Conservation (phyloP, 2,113 vertebrate species). For the Lathamus discolor region DNA sequence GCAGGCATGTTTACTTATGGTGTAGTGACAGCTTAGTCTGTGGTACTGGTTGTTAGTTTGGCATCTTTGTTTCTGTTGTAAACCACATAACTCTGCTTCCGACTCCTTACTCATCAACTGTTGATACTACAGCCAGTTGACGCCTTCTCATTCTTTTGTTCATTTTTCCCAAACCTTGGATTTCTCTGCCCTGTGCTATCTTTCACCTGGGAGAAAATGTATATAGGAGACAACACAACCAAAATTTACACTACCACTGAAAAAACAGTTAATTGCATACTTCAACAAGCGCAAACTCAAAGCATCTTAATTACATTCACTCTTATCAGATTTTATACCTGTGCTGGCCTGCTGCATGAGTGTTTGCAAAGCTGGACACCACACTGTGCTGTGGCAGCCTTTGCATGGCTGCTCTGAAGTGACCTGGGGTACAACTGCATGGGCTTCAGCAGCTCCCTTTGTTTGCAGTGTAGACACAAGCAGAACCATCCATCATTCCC, state of each 20-base stretch:
- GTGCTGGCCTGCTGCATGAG: background rate
- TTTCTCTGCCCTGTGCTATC: background rate
- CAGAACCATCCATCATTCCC: fast-evolving
- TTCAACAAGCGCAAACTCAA: background rate
- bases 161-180: background rate
- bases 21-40: background rate
- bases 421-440: fast-evolving
- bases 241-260: background rate
- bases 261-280: background rate
- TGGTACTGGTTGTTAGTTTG: too few species aligned
- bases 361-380: background rate
- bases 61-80: background rate
- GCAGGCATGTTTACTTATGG: background rate
- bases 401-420: background rate
- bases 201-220: background rate
- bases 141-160: background rate
- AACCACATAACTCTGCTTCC: background rate
- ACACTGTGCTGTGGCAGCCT: background rate
- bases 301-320: background rate
- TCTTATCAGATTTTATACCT: background rate
- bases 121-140: background rate
- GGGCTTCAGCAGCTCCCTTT: background rate
- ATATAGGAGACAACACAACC: background rate
- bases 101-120: background rate
- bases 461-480: too few species aligned